Conservation (phyloP, 2,888 invertebrate genomes). For the Nymphalis polychloros region DNA sequence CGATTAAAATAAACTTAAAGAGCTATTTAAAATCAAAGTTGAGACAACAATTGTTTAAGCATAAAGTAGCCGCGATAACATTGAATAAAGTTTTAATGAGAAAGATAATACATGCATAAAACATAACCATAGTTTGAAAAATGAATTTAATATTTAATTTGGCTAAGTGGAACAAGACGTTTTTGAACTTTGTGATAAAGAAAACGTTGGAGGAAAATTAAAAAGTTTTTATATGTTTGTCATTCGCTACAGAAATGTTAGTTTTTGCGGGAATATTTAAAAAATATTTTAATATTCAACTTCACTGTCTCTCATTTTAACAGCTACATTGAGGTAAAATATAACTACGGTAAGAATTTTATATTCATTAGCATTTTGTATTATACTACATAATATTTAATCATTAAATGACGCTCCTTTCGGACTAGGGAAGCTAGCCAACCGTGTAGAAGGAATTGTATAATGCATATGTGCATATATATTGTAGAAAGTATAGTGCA, state of each 20-base stretch:
- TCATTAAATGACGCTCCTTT: too few relatives aligned
- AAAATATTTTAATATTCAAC: background rate
- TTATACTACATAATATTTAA: too few relatives aligned
- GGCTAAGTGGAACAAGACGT: constrained; percentile 9
- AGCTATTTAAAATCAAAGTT: constrained; percentile 17
- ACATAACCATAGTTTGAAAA: background rate
- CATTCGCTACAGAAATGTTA: constrained; percentile 6
- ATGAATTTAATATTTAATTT: constrained; percentile 1
- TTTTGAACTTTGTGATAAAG: background rate
- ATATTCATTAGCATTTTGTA: too few relatives aligned
- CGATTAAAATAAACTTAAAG: constrained; percentile 17
- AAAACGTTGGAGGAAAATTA: constrained; percentile 10
- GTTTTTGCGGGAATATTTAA: constrained; percentile 15
- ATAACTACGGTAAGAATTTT: too few relatives aligned
- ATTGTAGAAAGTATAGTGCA: too few relatives aligned
- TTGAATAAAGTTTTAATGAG: constrained; percentile 33
- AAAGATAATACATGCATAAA: constrained; percentile 23
- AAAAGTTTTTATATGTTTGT: constrained; percentile 13
- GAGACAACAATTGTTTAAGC: constrained; percentile 5
- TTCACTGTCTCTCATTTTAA: background rate
- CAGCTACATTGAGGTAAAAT: too few relatives aligned
- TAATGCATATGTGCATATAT: too few relatives aligned
- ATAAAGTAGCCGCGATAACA: constrained; percentile 20
- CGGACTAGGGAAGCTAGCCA: too few relatives aligned
- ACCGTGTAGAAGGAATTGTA: too few relatives aligned